phyloP scores from a whole-genome alignment of 2,113 vertebrate species.

The Cochlearius cochlearius region DNA sequence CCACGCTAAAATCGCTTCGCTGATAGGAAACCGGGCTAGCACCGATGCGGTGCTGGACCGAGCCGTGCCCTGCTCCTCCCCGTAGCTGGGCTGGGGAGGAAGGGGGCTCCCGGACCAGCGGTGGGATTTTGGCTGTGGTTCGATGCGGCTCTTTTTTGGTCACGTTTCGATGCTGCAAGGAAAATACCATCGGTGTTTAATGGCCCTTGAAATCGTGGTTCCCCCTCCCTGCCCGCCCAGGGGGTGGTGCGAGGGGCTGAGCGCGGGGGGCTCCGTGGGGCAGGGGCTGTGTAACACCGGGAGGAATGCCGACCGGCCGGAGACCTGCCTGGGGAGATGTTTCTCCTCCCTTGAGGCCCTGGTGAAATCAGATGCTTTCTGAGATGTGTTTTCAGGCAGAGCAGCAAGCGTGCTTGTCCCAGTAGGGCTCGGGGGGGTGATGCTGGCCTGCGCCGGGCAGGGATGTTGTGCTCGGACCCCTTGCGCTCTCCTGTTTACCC shows the following conservation, averaged over 20 bases:
- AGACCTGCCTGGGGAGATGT: neutral
- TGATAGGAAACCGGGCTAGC: accelerated
- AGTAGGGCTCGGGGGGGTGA: neutral
- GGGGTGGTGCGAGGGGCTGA: conserved; percentile 21
- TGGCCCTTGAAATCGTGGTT: conserved; percentile 36
- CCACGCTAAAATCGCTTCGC: neutral
- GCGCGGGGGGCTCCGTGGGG: neutral
- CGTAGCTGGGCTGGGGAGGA: accelerated
- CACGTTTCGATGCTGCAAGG: neutral
- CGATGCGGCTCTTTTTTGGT: neutral
- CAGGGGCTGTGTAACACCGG: neutral
- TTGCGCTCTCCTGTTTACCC: neutral
- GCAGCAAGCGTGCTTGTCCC: neutral
- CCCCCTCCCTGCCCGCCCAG: conserved; percentile 2
- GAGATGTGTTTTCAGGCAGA: neutral
- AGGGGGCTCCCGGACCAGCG: accelerated
- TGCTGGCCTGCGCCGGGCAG: neutral
- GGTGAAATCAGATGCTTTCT: neutral
- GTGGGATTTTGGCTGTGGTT: neutral
- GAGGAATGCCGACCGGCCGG: neutral
- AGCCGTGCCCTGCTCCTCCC: accelerated
- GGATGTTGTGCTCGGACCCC: neutral
- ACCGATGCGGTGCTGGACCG: accelerated
- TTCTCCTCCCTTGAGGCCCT: neutral
- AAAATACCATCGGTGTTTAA: conserved; percentile 20